Base-by-base conservation (phyloP, 1,140 invertebrate species). In the Drosophila mayri region DNA sequence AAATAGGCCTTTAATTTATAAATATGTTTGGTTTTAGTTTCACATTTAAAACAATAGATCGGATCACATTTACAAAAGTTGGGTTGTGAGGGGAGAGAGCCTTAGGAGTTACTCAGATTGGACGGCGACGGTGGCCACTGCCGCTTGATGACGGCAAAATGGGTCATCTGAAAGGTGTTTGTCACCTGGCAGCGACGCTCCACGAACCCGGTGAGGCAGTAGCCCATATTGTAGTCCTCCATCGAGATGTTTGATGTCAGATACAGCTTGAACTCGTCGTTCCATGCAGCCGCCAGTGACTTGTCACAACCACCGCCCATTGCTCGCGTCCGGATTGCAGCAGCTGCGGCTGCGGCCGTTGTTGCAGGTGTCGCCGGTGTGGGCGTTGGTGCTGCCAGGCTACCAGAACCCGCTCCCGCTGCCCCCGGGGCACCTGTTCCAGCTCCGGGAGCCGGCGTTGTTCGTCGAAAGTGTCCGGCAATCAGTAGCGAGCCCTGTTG, bases 141-240 rank as follows among this genome's bases (percentile, higher is more conserved):
- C 68, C 96, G 94, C 81, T 96, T 95, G 76, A 97, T 96, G 80
- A 97, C 97, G 30, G 96, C 97, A 85, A 97, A 97, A 91, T 98
- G 97, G 46, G 96, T 97, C 93, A 97, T 96, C 93, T 97, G 96
- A 91, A 97, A 96, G 71, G 94, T 94, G 92, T 96, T 96, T 67
- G 95, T 95, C 86, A 95, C 95, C 79, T 95, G 95, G 84, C 95
- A 95, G 54, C 97, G 96, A n/a, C 97, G 94, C 91, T 97, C 96
- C 76, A 98, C 93, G 9, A 96, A 97, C 12, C 97, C 97, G 0
- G 97, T 97, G 94, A 98, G 96, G 81, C 96, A 96, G 93, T 97
- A 97, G 37, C 97, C 97, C 95, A 97, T 96, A 92, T 97, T 97
- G 94, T 97, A 97, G 92, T 98, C 97, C 40, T 96, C 95, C 81